Evolutionary conservation across 2,113 vertebrate genomes (phyloP).

Genomic region (Panthera tigris): DNA sequence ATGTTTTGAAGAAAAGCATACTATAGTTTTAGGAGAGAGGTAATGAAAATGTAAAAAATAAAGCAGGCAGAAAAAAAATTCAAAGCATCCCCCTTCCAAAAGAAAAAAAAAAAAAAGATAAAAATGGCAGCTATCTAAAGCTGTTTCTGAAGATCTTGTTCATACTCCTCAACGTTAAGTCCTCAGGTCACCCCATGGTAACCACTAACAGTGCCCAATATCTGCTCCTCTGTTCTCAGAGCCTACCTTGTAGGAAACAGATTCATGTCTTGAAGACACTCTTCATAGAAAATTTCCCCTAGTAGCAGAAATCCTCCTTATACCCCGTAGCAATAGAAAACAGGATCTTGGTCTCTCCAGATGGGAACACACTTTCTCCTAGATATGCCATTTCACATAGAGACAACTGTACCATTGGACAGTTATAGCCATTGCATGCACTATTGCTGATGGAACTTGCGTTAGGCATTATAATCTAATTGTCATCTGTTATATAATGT

Average conservation of each 20-base stretch:
- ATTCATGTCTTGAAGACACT: neutral
- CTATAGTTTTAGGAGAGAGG: neutral
- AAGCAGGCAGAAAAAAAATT: neutral
- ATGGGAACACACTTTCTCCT: neutral
- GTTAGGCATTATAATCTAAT: neutral
- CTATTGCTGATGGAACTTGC: neutral
- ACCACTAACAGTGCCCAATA: accelerated
- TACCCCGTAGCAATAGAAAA: neutral
- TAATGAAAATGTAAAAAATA: neutral
- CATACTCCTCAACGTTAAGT: neutral
- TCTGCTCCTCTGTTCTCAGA: neutral
- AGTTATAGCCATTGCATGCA: neutral
- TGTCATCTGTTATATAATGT: neutral
- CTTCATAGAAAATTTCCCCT: neutral
- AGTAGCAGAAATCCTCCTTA: neutral
- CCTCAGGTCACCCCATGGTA: neutral
- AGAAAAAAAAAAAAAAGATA: neutral
- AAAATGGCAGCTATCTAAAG: neutral
- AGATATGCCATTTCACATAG: too few species aligned
- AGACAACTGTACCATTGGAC: neutral
- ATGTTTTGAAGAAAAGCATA: neutral
- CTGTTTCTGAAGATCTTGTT: neutral
- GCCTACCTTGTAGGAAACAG: neutral
- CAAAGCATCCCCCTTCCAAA: neutral
- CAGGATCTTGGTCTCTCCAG: neutral